Evolutionary conservation across 92 coral and sea anemone species (phyloP), one percentile per base, ranked within the genome.

Genomic region (Phenganax subtilis): DNA sequence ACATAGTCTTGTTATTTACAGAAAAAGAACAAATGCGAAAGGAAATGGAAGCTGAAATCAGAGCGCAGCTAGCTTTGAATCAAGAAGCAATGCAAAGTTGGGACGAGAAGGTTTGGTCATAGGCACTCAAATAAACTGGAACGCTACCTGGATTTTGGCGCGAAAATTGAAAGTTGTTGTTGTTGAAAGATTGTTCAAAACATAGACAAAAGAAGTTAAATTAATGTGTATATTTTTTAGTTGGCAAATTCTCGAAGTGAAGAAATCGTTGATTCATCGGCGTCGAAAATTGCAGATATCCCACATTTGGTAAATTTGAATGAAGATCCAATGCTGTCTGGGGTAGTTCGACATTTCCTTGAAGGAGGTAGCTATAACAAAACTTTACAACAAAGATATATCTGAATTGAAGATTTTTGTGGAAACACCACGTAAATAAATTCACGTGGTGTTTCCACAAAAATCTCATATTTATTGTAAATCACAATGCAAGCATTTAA

Each of bases 41-140:
- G 57, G 84, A 89, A 67, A 91, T 93, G 97, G 89, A 85, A 69
- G 99, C 93, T 8, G 90, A 90, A 56, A 91, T 96, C 17, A 86
- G 93, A 14, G 99, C 99, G 12, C 93, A 96, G 62, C 87, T 96
- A 77, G 96, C 88, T 75, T 85, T 89, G 11, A 96, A 96, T 81
- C 76, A 67, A 86, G 97, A 96, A 77, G 90, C 84, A 77, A 90
- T 96, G 97, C 87, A 84, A 87, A 92, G 97, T 81, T 96, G 99
- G 99, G 99, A 96, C 81, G 99, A 96, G 66, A 96, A 89, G 96
- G 99, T 96, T 20, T 20, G 17, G 51, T 37, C 74, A 66, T 25
- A 37, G 47, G 70, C 27, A 14, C 27, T 61, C 6, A 14, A 61
- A 61, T 28, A 61, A 61, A 61, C 67, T 37, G 47, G 47, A 37